A percentile compares a stretch with the other conserved stretches of the same genome.
These are phyloP conservation scores for Crambe crambe DNA, from an alignment of 37 sponge, comb jelly and placozoan species.

Conservation along the genomic window DNA sequence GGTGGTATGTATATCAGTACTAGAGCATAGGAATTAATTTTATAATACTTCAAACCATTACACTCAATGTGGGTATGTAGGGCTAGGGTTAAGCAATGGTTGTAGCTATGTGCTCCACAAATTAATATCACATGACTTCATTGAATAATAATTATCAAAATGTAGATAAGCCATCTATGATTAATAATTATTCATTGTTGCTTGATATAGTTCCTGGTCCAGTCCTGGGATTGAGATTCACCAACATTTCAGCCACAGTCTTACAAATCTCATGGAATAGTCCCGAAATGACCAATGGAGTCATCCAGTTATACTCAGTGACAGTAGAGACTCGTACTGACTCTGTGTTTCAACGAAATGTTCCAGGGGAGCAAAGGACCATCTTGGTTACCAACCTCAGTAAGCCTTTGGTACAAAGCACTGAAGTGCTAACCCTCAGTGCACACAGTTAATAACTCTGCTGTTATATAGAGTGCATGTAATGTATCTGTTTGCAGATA, in stretches of 20 bases:
- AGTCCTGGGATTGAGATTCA: not conserved
- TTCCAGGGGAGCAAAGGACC: conserved; percentile 1
- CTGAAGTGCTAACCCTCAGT: too few species aligned
- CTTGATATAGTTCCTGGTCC: conserved; percentile 10
- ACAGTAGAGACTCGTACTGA: conserved; percentile 4
- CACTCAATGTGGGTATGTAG: too few species aligned
- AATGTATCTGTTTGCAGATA: too few species aligned
- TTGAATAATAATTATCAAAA: too few species aligned
- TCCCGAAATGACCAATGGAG: conserved; percentile 9
- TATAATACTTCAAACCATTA: too few species aligned
- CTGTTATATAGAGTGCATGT: too few species aligned
- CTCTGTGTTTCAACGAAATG: not conserved
- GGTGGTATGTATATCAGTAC: conserved; percentile 10
- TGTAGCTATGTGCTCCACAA: not conserved
- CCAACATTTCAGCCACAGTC: not conserved
- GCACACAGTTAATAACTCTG: too few species aligned
- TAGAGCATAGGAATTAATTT: not conserved
- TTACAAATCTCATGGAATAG: not conserved
- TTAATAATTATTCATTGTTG: too few species aligned
- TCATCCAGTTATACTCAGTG: not conserved
- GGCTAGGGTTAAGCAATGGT: too few species aligned
- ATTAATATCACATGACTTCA: not conserved
- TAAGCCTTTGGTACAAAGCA: not conserved
- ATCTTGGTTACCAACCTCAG: conserved; percentile 13
- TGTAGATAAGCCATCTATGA: too few species aligned